Evolutionary conservation across 1,140 invertebrate species (phyloP).

Genomic region (Akabosia matsudoensis): DNA sequence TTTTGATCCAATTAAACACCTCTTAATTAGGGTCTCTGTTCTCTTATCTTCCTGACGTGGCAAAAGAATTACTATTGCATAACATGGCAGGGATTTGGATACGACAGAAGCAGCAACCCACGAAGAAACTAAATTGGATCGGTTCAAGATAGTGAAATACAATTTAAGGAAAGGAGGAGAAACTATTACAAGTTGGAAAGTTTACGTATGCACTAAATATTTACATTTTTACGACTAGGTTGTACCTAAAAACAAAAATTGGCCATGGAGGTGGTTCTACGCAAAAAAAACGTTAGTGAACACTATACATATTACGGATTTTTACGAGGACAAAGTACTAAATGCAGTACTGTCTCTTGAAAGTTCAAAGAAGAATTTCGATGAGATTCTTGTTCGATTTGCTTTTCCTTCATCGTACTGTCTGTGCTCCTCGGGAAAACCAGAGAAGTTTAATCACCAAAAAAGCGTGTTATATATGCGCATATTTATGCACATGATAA

Average conservation of each 20-base stretch:
- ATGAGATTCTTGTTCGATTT: not conserved
- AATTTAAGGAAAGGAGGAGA: not conserved
- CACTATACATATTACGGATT: not conserved
- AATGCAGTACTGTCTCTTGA: not conserved
- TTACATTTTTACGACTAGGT: not conserved
- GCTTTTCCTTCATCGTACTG: not conserved
- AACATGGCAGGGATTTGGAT: too few species aligned
- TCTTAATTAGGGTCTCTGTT: too few species aligned
- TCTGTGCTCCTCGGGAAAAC: not conserved
- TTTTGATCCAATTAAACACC: too few species aligned
- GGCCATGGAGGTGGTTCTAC: not conserved
- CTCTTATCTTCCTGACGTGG: too few species aligned
- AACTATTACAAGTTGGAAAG: not conserved
- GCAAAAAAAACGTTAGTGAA: too few species aligned
- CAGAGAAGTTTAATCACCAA: not conserved
- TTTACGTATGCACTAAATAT: not conserved
- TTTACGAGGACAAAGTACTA: not conserved
- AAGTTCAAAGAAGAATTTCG: conserved; percentile 11
- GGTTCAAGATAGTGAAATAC: not conserved
- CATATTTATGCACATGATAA: not conserved
- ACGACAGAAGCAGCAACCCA: too few species aligned
- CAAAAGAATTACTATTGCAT: too few species aligned
- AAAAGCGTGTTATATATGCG: not conserved
- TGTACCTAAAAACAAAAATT: not conserved
- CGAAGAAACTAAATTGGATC: too few species aligned